Base-by-base conservation (phyloP, 2,797 vertebrate genomes). In the Podarcis lilfordi region DNA sequence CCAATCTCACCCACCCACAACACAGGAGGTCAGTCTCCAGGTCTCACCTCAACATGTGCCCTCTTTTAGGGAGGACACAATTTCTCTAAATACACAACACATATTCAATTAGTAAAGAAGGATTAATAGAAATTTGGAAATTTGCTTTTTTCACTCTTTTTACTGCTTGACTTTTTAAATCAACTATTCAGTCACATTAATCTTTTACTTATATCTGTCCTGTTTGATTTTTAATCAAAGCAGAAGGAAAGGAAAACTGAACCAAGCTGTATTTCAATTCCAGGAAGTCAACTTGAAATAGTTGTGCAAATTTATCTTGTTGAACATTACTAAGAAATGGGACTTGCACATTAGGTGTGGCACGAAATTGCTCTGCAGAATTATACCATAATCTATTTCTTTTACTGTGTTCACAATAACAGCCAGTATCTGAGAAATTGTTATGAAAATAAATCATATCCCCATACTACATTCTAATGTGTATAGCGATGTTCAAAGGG, bases 311-410 rank as follows among this genome's bases (percentile, higher is more conserved):
- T 77, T 23, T 59, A 37, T 78, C 37, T n/a, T 23, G 35, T 68
- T 43, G 37, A 19, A 35, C 32, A 83, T 68, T 66, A 59, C 43
- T 35, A 35, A 10, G 29, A 66, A 78, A 77, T 69, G 23, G 2
- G n/a, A 79, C 78, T 32, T 69, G 15, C 66, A 77, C 13, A 69
- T 64, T 82, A 78, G 72, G 69, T 69, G 43, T 69, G 43, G 72
- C 80, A 77, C 32, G 32, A 83, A 83, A 88, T 77, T 83, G 61
- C 27, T 68, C 17, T 88, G 23, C 45, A 68, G 19, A 40, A 77
- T 78, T 68, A 77, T 64, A 19, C n/a, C 27, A 35, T 50, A 19
- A 50, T 68, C 45, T 32, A 29, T 50, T 69, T 69, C 8, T 79
- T 61, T 50, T 37, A 32, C 4, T 43, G 19, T 86, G 85, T 86